Evolutionary conservation across 2,888 invertebrate species (phyloP).

Genomic region (Apotomis turbidana): DNA sequence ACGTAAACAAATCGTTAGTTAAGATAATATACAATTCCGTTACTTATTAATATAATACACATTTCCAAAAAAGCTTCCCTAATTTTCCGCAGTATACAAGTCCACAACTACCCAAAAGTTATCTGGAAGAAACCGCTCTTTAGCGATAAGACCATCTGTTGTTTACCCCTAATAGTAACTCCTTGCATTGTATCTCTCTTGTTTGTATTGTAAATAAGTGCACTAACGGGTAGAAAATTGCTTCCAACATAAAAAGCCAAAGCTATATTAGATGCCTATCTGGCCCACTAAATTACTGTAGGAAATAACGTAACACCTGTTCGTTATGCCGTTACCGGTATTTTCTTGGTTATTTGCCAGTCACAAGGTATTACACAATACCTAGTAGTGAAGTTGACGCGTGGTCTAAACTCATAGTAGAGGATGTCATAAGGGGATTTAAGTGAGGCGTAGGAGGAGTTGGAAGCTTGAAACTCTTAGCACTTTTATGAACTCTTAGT

Average conservation of each 20-base stretch:
- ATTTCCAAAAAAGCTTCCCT: neutral
- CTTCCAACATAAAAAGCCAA: constrained; percentile 21
- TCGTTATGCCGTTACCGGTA: constrained; percentile 37
- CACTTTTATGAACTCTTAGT: too few relatives aligned
- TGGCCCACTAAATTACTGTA: constrained; percentile 29
- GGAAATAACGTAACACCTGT: constrained; percentile 41
- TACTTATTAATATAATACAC: neutral
- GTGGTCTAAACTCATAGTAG: neutral
- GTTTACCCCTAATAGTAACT: too few relatives aligned
- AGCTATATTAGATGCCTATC: constrained; percentile 34
- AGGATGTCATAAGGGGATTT: neutral
- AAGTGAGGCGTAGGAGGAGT: too few relatives aligned
- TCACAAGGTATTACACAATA: neutral
- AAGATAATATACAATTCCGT: neutral
- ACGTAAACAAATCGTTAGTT: neutral
- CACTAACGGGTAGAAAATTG: neutral
- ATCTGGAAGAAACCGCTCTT: too few relatives aligned
- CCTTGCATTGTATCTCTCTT: too few relatives aligned
- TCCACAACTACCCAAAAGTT: too few relatives aligned
- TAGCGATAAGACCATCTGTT: too few relatives aligned
- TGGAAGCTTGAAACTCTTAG: too few relatives aligned
- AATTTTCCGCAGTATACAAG: neutral
- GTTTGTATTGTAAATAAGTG: neutral
- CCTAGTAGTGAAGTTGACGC: neutral
- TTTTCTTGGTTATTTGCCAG: constrained; percentile 41